phyloP scores from a whole-genome alignment of 2,888 invertebrate genomes.

The Eutolmus rufibarbis region DNA sequence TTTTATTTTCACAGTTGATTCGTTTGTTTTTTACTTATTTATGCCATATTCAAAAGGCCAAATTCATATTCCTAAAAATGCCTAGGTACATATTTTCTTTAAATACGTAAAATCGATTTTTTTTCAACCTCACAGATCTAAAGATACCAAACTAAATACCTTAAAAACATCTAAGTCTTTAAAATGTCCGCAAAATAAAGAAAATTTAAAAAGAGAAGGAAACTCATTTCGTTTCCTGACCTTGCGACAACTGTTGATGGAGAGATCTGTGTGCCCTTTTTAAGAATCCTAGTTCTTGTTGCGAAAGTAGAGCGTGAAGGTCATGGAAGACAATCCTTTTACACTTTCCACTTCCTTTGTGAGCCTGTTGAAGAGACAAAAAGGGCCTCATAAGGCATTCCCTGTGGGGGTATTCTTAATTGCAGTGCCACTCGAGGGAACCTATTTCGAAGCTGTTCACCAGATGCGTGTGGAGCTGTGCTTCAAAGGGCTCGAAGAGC shows the following conservation, averaged over 20 bases:
- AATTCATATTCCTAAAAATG: too few relatives aligned
- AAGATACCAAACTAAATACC: neutral
- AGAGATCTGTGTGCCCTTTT: neutral
- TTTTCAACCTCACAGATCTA: too few relatives aligned
- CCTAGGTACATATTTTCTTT: too few relatives aligned
- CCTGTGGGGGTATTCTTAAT: neutral
- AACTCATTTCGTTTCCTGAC: neutral
- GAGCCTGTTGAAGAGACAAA: neutral
- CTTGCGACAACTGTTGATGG: neutral
- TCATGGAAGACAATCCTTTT: neutral
- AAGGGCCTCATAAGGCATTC: neutral
- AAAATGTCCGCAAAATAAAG: neutral
- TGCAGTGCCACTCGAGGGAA: neutral
- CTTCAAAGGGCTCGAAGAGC: neutral
- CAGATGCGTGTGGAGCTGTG: neutral
- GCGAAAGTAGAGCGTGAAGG: neutral
- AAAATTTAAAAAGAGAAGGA: neutral
- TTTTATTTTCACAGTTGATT: too few relatives aligned
- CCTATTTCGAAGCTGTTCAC: neutral
- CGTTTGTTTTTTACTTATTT: too few relatives aligned
- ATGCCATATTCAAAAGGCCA: too few relatives aligned
- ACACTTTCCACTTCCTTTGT: neutral
- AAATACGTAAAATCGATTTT: too few relatives aligned
- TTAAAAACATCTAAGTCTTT: neutral
- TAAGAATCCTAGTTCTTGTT: neutral